Evolutionary conservation across 2,888 invertebrate species (phyloP), one percentile per base, ranked within the genome.

Genomic region (Pyralis farinalis): DNA sequence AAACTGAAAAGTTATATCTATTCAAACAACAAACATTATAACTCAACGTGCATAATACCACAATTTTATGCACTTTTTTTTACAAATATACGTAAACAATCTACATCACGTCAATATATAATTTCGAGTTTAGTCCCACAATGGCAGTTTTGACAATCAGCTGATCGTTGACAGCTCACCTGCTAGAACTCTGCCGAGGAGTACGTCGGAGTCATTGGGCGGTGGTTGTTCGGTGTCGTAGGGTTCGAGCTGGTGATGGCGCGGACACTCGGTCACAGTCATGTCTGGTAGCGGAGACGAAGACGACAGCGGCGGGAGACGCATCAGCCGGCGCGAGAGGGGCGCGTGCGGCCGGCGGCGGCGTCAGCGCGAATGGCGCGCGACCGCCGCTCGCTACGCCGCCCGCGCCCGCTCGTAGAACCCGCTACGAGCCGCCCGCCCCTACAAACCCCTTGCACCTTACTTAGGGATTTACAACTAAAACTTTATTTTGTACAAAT

Each of bases 311-410:
- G 55, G 50, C 69, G 75, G 75, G 71, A 82, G 77, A 70, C 74
- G 86, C 86, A 84, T 85, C 69, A 67, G 71, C 74, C 82, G 72
- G 58, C 78, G 73, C 76, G 63, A 53, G 56, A 53, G 51, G 71
- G 58, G 71, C 86, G 85, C 85, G 85, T 86, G 86, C 74, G 82
- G 70, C 78, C 84, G 84, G 71, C 84, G 86, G 78, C 86, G 86
- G 83, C 81, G 79, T 69, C 70, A 65, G 68, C 85, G 72, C 84
- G 86, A 86, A 84, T 85, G 90, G 81, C 85, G 77, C 72, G 74
- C 73, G 68, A 55, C 63, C 60, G 59, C 50, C 44, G 49, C 50
- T 69, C 68, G 76, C 86, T 82, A 81, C 75, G 81, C 68, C 75
- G 78, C 72, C 71, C 72, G 79, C 69, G 62, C 57, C 65, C 63